Base-by-base conservation (phyloP, 1,140 invertebrate genomes). In the Drosophila varians region DNA sequence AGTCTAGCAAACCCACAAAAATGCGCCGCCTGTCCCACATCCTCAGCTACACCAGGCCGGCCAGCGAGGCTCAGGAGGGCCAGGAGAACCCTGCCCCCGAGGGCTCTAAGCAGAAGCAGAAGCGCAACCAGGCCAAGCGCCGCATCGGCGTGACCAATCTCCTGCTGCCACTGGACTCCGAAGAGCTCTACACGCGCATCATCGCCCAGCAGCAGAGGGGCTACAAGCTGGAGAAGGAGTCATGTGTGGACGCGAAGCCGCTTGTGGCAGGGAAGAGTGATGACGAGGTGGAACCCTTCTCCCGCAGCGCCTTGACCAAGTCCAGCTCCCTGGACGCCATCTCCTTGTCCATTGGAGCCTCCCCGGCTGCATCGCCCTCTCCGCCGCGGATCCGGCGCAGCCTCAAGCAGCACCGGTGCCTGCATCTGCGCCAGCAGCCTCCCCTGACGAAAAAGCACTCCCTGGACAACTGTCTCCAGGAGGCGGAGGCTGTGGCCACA, bases 11-110 rank as follows among this genome's bases (percentile, higher is more conserved):
- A 54, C 68, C 80, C 36, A 78, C 78, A 38, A 91, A 90, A 72
- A 90, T 91, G 75, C 77, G 90, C 23, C 77, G 90, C 19, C 84
- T 91, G 47, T 91, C 90, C 14, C 83, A 91, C 72, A 91, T 91
- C 45, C 69, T 91, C 9, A 83, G 80, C 36, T 88, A 91, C 11
- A 69, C 51, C 40, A 78, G 77, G 49, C 60, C 69, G 9, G 14
- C 14, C 28, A 54, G 36, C 14, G 62, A 74, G 1, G 48, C 55
- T 21, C 36, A 25, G 9, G 16, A 42, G 16, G 1, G 16, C 3
- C 49, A 45, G 11, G 68, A 69, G 7, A 6, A 46, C 31, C 18
- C 43, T 9, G 43, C 40, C n/a, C 36, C 38, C 21, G 62, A 54
- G 14, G 49, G 65, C 4, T 16, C 77, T 31, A 75, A 79, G 8